Base-by-base conservation (phyloP, 1,140 invertebrate genomes). In the Drosophila watanabei region DNA sequence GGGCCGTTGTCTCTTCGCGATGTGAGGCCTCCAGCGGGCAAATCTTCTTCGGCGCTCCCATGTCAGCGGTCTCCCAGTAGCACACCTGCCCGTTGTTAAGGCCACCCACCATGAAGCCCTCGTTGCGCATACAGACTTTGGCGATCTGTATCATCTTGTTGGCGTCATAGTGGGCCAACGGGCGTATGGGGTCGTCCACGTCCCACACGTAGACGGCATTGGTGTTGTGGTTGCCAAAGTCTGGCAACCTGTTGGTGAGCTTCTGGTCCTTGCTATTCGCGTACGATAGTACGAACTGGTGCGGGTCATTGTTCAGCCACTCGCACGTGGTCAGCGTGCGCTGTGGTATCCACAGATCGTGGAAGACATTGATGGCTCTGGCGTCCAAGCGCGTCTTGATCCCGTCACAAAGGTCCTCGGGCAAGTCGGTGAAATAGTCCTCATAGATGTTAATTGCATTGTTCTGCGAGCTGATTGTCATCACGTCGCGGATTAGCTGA, bases 391-490 rank as follows among this genome's bases (percentile, higher is more conserved):
- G 49, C 61, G 75, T 78, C 10, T 63, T 76, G n/a, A 93, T 91
- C 20, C 81, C 87, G 9, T 54, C 46, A 0, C 72, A 78, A 39
- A 83, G 16, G 4, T 92, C 86, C 1, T 33, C 4, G 0, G 85
- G 71, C 33, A 95, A 93, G 60, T 96, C 95, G 24, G 93, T 92
- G 92, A 97, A 98, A 90, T 98, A 98, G 69, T 97, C 95, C 93
- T 98, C 95, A 92, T 98, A 98, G 81, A 98, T 97, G 91, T 98
- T 97, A 64, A 98, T 95, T 1, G 97, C 96, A 93, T 98, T 98
- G 92, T 99, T 99, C 93, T 98, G 97, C 75, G 96, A 94, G 49
- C 98, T 96, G 63, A 95, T 96, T 11, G 48, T 41, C 48, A 80
- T 84, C 4, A 79, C 61, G 5, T 57, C 35, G 8, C 76, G 48